Evolutionary conservation across 2,113 vertebrate genomes (phyloP).

Genomic region (Lathamus discolor): DNA sequence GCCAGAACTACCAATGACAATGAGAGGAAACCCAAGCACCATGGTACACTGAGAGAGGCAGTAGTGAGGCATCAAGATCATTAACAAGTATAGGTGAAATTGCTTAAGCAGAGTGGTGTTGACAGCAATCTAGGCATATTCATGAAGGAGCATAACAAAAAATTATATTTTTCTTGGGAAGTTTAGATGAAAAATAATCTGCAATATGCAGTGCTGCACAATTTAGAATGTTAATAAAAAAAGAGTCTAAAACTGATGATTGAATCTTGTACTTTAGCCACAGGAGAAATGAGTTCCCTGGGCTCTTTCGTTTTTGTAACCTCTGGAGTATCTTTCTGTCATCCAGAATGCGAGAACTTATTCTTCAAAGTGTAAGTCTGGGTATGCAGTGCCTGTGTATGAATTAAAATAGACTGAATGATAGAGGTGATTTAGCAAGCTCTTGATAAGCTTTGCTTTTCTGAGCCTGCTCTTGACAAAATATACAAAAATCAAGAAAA

Average conservation of each 20-base stretch:
- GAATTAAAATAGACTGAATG: constrained; percentile 27
- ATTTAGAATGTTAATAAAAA: constrained; percentile 31
- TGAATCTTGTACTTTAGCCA: neutral
- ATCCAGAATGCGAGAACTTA: constrained; percentile 32
- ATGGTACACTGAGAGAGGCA: neutral
- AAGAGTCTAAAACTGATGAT: neutral
- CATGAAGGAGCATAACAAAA: neutral
- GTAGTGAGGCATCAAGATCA: neutral
- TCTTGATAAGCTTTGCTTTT: constrained; percentile 11
- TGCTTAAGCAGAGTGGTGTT: neutral
- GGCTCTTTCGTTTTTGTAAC: neutral
- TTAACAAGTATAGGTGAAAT: neutral
- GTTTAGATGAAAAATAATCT: neutral
- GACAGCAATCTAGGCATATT: neutral
- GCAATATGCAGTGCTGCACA: neutral
- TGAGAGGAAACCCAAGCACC: neutral
- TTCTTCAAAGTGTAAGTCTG: constrained; percentile 27
- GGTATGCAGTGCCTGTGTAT: neutral
- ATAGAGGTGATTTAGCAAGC: neutral
- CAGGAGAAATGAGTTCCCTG: constrained; percentile 11
- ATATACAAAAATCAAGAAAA: neutral
- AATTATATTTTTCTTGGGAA: neutral
- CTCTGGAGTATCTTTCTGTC: constrained; percentile 37
- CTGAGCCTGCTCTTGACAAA: constrained; percentile 9
- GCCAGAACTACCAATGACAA: neutral